Evolutionary conservation across 2,113 vertebrate genomes (phyloP), one percentile per base, ranked within the genome.

Genomic region (Crotalus helleri): DNA sequence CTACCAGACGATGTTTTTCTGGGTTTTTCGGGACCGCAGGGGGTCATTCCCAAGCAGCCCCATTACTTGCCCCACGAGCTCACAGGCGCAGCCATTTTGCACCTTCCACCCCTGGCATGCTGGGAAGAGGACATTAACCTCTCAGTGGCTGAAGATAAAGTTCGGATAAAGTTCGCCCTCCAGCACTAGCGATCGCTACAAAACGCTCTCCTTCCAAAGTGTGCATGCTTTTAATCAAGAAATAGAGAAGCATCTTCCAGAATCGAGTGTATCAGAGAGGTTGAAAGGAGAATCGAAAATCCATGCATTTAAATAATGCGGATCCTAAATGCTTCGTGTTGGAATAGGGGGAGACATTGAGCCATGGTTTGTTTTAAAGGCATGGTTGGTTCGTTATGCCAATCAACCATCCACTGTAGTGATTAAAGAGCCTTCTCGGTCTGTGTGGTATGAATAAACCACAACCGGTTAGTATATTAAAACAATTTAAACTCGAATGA

Each of bases 11-110:
- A 81, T 81, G 17, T 44, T 21, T 74, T 74, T 39, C n/a, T 74
- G n/a, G 13, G 33, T 17, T n/a, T 74, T 1, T 44, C 33, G 33
- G 17, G 33, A 81, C 39, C 33, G 74, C 15, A 8, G n/a, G 33
- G 74, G 17, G 3, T 85, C 9, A 90, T 88, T 85, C 24, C 87
- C 39, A 39, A 44, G 59, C n/a, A 88, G 59, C 4, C 46, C 91
- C n/a, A 74, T 26, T 1, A 24, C 1, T 5, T 0, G 1, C 88
- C 21, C 26, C 39, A 85, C 15, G 49, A 57, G 58, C 51, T n/a
- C 8, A 26, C 49, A 95, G 88, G 61, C 17, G 95, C 91, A 81
- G 74, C 74, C 74, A 81, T 81, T 81, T 81, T 81, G 74, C 74
- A 81, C 17, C 7, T 44, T 81, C 33, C 74, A 81, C 74, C 74